Conservation (phyloP, 2,113 vertebrate genomes). For the Melanerpes formicivorus region DNA sequence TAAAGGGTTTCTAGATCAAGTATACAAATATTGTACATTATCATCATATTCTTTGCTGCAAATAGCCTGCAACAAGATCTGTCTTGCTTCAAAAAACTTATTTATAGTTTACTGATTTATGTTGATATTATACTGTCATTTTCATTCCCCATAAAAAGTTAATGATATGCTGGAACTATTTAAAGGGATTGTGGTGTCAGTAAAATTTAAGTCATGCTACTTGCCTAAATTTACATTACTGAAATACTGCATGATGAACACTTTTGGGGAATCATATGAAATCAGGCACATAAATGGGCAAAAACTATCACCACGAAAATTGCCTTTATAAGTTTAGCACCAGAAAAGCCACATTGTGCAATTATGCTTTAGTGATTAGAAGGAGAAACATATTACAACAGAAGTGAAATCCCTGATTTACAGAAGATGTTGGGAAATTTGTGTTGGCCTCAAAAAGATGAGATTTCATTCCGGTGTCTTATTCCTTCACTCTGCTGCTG, state of each 20-base stretch:
- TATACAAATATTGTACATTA: background rate
- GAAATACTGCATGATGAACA: conserved; percentile 7
- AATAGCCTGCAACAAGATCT: background rate
- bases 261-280: background rate
- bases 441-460: background rate
- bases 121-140: background rate
- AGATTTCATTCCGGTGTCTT: background rate
- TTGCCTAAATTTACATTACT: background rate
- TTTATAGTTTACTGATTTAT: conserved; percentile 14
- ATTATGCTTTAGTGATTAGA: background rate
- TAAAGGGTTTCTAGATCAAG: background rate
- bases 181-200: background rate
- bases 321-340: background rate
- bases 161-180: background rate
- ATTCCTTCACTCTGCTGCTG: background rate
- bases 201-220: conserved; percentile 31
- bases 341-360: background rate
- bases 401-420: background rate
- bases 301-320: background rate
- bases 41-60: background rate
- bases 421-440: background rate
- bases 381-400: background rate
- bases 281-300: background rate
- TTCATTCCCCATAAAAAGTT: conserved; percentile 21
- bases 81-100: background rate